Base-by-base conservation (phyloP, 2,113 vertebrate species). In the Mastomys natalensis region DNA sequence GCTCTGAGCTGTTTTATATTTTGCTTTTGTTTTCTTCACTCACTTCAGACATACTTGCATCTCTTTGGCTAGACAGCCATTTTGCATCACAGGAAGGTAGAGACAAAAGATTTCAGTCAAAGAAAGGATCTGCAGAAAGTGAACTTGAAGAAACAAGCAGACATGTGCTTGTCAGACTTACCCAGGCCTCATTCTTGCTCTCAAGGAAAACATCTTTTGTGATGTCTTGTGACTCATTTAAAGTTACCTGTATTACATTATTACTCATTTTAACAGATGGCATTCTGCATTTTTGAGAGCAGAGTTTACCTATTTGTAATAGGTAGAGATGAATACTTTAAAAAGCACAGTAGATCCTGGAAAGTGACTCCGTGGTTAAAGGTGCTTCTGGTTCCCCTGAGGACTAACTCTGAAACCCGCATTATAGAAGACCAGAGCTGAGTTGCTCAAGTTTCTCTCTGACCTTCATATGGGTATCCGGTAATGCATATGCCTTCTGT, bases 81-180 rank as follows among this genome's bases (percentile, higher is more conserved):
- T 91, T 37, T 29, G 78, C 84, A 90, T 93, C 90, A 91, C 78
- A 93, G 34, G 53, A 45, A 91, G 64, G 45, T 29, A 26, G 2
- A 81, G 58, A 45, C 26, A 93, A 24, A 93, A 91, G 51, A 91
- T 87, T 29, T 40, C 17, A 22, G 87, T 87, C 78, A 64, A 37
- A 89, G 84, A 70, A 72, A 80, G 21, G 66, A 24, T 53, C 95
- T 77, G 43, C 45, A 91, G 72, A 16, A 86, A 95, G 40, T n/a
- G 72, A 93, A 53, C 7, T 43, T 51, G 58, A 86, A 37, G 4
- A 5, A 43, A 43, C 9, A 62, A 37, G n/a, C 13, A 62, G 77
- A 86, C 2, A 11, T 10, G 43, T 26, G 22, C 37, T 64, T 51
- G 82, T 72, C 77, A 43, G 58, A 17, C 45, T 58, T 73, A 88